These are phyloP conservation scores for Cairina moschata DNA, from an alignment of 2,113 vertebrate genomes.

Conservation along the genomic window DNA sequence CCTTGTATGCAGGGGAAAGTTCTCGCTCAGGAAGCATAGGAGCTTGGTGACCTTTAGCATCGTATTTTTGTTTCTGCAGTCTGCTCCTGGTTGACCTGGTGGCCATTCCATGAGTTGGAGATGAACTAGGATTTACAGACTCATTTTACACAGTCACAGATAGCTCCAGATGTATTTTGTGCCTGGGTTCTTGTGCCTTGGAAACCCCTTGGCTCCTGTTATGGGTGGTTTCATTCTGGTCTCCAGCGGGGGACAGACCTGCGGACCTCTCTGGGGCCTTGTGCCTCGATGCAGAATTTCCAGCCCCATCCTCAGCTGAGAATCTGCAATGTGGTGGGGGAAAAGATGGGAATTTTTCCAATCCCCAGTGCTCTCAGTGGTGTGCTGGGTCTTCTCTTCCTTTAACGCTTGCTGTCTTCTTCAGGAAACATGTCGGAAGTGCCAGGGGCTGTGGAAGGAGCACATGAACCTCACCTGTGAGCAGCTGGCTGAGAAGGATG, in stretches of 20 bases:
- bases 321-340: background rate
- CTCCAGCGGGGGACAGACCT: background rate
- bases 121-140: background rate
- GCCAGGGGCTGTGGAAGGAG: slow-evolving; percentile 95
- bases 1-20: background rate
- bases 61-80: background rate
- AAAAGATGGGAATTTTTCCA: background rate
- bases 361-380: background rate
- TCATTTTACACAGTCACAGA: background rate
- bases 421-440: slow-evolving; percentile 93
- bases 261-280: background rate
- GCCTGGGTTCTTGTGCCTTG: background rate
- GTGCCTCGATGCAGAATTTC: background rate
- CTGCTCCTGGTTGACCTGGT: background rate
- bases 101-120: background rate
- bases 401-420: slow-evolving; percentile 28
- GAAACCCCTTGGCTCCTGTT: background rate
- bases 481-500: slow-evolving; percentile 91
- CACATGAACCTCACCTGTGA: slow-evolving; percentile 93
- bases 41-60: background rate
- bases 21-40: background rate
- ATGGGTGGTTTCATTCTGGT: background rate
- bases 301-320: background rate
- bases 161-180: background rate
- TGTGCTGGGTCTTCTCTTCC: background rate